Conservation (phyloP, 2,797 vertebrate genomes). For the Pangasius krempfi region DNA sequence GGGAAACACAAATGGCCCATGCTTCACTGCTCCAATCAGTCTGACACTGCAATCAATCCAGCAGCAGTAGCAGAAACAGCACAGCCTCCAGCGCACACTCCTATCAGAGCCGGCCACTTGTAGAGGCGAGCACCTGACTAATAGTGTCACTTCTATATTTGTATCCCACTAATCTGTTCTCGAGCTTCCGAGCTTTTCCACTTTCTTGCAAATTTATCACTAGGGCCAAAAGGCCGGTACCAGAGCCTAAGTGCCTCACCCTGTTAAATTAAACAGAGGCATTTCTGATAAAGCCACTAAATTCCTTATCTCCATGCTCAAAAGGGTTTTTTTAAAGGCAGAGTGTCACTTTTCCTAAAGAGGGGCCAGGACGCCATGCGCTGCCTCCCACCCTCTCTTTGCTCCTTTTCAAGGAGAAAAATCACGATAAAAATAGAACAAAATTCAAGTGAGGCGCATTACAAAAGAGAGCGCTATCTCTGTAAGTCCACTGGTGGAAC, state of each 20-base stretch:
- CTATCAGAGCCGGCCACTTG: conserved; percentile 78
- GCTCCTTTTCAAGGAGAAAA: conserved; percentile 71
- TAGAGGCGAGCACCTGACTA: conserved; percentile 79
- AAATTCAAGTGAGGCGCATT: conserved; percentile 66
- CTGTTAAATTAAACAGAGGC: conserved; percentile 98
- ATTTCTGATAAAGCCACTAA: conserved; percentile 99
- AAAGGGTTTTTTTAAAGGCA: conserved; percentile 90
- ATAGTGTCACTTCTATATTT: conserved; percentile 86
- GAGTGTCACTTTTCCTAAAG: conserved; percentile 85
- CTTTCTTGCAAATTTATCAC: conserved; percentile 94
- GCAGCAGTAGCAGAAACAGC: conserved; percentile 47
- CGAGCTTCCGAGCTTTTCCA: conserved; percentile 76
- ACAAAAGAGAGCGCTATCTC: conserved; percentile 52
- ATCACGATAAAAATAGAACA: conserved; percentile 72
- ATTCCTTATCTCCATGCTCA: conserved; percentile 95
- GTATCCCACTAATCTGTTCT: conserved; percentile 81
- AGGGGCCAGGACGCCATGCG: conserved; percentile 64
- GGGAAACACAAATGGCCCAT: conserved; percentile 55
- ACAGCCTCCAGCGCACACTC: conserved; percentile 25
- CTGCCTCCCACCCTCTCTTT: conserved; percentile 57
- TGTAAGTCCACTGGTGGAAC: conserved; percentile 38
- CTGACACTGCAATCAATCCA: conserved; percentile 62
- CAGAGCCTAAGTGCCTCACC: conserved; percentile 90
- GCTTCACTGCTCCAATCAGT: conserved; percentile 56
- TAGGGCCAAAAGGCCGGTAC: conserved; percentile 83